Conservation (phyloP, 2,888 invertebrate species). For the Drosophila suboccidentalis region DNA sequence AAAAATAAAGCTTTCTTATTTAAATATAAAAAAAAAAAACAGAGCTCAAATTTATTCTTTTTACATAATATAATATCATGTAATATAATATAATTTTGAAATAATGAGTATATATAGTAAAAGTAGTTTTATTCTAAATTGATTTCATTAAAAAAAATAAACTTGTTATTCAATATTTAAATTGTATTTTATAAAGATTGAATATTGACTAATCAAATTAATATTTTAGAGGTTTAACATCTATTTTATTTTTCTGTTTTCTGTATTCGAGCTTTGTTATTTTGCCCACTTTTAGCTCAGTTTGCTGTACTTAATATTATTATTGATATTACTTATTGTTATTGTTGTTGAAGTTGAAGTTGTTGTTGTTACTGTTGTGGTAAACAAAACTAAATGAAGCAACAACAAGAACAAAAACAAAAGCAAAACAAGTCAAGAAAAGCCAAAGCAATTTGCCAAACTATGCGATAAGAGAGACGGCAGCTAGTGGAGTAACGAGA, state of each 20-base stretch:
- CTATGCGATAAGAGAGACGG: constrained; percentile 26
- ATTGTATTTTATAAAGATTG: too few species aligned
- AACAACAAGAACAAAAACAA: constrained; percentile 21
- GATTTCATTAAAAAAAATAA: too few species aligned
- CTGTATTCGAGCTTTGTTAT: not conserved
- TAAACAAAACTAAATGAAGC: constrained; percentile 50
- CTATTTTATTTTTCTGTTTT: not conserved
- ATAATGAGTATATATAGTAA: too few species aligned
- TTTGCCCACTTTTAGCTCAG: constrained; percentile 19
- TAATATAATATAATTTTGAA: too few species aligned
- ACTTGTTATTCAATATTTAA: too few species aligned
- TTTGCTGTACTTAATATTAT: constrained; percentile 3
- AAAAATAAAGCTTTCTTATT: too few species aligned
- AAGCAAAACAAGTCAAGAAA: constrained; percentile 45
- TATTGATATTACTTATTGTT: constrained; percentile 11
- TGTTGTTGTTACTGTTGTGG: constrained; percentile 25
- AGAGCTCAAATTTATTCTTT: too few species aligned
- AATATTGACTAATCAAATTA: too few species aligned
- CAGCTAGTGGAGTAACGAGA: not conserved
- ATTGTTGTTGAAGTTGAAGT: constrained; percentile 3
- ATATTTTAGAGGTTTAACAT: not conserved
- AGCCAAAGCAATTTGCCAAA: constrained; percentile 62
- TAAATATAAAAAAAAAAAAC: too few species aligned
- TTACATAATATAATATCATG: too few species aligned
- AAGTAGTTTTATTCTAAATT: too few species aligned